Percentiles rank a stretch among this genome's conserved stretches.
Conservation (phyloP, 2,888 invertebrate species). For the Strigamia maritima region DNA sequence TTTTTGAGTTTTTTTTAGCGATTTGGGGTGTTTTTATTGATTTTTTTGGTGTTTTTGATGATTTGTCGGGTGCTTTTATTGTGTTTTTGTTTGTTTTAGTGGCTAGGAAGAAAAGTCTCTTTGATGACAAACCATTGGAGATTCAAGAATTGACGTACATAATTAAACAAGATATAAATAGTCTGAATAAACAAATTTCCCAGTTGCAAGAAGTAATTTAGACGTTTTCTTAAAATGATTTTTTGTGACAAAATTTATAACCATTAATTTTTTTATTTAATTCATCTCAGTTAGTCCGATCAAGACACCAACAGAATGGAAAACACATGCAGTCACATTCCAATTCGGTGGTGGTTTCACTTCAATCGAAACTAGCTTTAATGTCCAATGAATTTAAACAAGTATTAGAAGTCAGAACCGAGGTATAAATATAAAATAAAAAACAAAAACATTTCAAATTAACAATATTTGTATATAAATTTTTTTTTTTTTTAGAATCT, state of each 20-base stretch:
- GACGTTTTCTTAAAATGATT: background rate
- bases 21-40: too few relatives aligned
- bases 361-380: slow-evolving; percentile 89
- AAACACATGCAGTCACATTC: slow-evolving; percentile 86
- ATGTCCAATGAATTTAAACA: slow-evolving; percentile 98
- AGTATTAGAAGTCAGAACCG: slow-evolving; percentile 94
- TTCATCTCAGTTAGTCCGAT: slow-evolving; percentile 47
- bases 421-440: slow-evolving; percentile 57
- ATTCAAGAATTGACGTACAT: slow-evolving; percentile 96
- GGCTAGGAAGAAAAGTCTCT: slow-evolving; percentile 95
- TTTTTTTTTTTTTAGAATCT: slow-evolving; percentile 64
- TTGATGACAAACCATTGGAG: slow-evolving; percentile 93
- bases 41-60: background rate
- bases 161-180: slow-evolving; percentile 92
- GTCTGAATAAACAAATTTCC: slow-evolving; percentile 95
- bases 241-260: too few relatives aligned
- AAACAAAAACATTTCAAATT: background rate
- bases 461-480: slow-evolving; percentile 8
- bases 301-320: slow-evolving; percentile 53
- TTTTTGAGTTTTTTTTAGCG: too few relatives aligned
- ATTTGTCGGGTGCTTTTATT: too few relatives aligned
- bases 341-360: slow-evolving; percentile 83
- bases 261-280: slow-evolving; percentile 5
- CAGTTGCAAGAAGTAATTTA: slow-evolving; percentile 57
- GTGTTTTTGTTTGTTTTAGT: slow-evolving; percentile 61